Percentiles rank a stretch among this genome's conserved stretches.
phyloP scores from a whole-genome alignment of 2,113 vertebrate genomes.

The sheep (Ovis aries) region DNA sequence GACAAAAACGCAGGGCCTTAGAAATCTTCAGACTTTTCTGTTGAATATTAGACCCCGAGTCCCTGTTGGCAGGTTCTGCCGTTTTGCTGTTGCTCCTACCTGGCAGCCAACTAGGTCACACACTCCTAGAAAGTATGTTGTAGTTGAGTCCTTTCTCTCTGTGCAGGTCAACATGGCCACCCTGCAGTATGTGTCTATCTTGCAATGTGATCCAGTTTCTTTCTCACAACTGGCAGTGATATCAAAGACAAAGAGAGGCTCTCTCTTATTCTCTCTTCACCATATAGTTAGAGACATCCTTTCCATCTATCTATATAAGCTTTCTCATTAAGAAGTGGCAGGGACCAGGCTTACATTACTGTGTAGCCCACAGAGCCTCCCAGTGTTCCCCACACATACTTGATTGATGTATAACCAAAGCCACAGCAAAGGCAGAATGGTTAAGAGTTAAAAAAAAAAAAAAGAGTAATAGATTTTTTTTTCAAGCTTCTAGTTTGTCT shows the following conservation, averaged over 20 bases:
- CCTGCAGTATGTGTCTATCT: not conserved
- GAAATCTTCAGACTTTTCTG: not conserved
- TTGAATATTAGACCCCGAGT: not conserved
- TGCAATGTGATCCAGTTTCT: not conserved
- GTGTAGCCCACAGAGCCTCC: no score
- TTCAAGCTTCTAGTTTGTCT: slow-evolving; percentile 21
- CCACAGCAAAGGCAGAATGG: not conserved
- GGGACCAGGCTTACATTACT: not conserved
- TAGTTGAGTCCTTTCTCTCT: not conserved
- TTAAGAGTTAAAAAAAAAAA: not conserved
- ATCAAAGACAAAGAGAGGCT: not conserved
- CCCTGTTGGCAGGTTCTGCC: not conserved
- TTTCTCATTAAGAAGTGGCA: not conserved
- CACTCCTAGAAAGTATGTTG: not conserved
- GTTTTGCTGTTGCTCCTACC: not conserved
- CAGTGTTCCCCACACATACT: not conserved
- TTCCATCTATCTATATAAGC: not conserved
- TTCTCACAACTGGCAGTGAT: not conserved
- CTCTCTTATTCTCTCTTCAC: not conserved
- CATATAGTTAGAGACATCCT: not conserved
- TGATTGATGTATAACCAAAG: not conserved
- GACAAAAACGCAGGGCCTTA: not conserved
- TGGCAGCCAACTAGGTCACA: not conserved
- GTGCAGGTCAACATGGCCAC: not conserved
- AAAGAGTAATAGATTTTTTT: not conserved